phyloP scores from a whole-genome alignment of 2,113 vertebrate genomes.

The Tragelaphus scriptus region DNA sequence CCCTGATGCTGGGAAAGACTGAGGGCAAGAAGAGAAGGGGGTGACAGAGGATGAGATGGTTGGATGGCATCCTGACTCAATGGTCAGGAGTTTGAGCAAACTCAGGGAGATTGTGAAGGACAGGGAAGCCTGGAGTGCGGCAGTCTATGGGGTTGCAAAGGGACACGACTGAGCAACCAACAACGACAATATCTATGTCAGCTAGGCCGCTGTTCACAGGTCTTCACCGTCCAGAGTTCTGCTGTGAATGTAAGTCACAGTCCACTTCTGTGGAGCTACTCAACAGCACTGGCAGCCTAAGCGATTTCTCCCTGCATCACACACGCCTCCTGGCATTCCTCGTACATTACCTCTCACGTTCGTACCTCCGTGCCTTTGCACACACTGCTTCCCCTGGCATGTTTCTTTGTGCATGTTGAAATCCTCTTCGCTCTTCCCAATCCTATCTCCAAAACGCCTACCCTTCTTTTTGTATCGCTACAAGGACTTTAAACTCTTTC shows the following conservation, averaged over 20 bases:
- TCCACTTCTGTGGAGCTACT: background rate
- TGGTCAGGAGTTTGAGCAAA: background rate
- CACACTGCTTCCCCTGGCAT: background rate
- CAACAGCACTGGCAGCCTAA: background rate
- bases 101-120: background rate
- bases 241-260: background rate
- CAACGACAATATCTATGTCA: background rate
- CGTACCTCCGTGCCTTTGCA: background rate
- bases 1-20: background rate
- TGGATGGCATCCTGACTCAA: background rate
- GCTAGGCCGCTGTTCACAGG: background rate
- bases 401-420: background rate
- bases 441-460: background rate
- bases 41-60: background rate
- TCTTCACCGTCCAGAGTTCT: background rate
- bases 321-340: accelerated
- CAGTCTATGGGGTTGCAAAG: background rate
- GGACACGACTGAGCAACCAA: background rate
- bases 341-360: accelerated
- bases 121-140: background rate
- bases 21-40: background rate
- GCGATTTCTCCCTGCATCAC: background rate
- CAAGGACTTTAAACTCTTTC: background rate
- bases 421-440: background rate
- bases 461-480: background rate